Conservation (phyloP, 2,113 vertebrate species). For the Pelmatolapia mariae region DNA sequence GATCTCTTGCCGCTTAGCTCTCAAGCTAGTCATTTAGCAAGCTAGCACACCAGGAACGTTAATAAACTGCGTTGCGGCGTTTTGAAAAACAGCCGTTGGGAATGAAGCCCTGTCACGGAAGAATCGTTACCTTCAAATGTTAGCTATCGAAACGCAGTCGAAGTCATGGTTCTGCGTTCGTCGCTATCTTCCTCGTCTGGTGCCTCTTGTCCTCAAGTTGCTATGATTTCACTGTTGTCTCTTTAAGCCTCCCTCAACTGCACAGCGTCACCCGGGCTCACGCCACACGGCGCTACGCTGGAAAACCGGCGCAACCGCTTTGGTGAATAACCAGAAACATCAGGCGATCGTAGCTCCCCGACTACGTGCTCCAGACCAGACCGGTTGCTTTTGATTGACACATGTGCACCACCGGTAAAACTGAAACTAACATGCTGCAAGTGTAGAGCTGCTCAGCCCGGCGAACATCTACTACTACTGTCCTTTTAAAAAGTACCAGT, state of each 20-base stretch:
- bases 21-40: slow-evolving; percentile 40
- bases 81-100: neutral
- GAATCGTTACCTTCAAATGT: slow-evolving; percentile 53
- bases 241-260: slow-evolving; percentile 71
- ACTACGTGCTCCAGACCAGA: neutral
- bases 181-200: slow-evolving; percentile 27
- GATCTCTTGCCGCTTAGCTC: slow-evolving; percentile 41
- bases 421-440: neutral
- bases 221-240: slow-evolving; percentile 69
- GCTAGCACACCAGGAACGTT: slow-evolving; percentile 30
- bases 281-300: slow-evolving; percentile 26
- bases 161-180: slow-evolving; percentile 53
- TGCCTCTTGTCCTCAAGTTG: slow-evolving; percentile 47
- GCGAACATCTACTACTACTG: neutral
- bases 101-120: neutral
- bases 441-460: neutral
- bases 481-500: neutral
- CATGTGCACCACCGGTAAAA: neutral
- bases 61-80: neutral
- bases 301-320: slow-evolving; percentile 40
- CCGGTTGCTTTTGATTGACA: neutral
- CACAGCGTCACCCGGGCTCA: slow-evolving; percentile 57
- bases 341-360: neutral
- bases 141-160: slow-evolving; percentile 16
- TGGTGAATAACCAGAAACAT: slow-evolving; percentile 36